Percentiles rank a stretch among this genome's conserved stretches.
These are phyloP conservation scores for Heliangelus exortis DNA, from an alignment of 2,797 vertebrate genomes.

Conservation along the genomic window DNA sequence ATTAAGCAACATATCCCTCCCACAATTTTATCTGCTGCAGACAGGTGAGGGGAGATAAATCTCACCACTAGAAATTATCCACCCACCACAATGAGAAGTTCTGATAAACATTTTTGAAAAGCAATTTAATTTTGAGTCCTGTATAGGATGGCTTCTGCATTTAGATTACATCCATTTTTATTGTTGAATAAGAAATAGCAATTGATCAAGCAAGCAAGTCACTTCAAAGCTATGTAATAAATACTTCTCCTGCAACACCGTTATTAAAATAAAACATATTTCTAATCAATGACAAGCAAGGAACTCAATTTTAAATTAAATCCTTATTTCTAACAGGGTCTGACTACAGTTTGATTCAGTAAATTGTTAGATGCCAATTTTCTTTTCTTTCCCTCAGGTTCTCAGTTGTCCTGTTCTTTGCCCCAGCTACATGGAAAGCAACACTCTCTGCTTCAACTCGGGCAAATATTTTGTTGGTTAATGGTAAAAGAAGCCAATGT, in stretches of 20 bases:
- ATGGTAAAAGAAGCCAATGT: not conserved
- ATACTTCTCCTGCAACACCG: slow-evolving; percentile 31
- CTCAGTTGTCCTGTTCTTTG: not conserved
- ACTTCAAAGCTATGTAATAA: slow-evolving; percentile 32
- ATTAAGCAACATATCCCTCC: slow-evolving; percentile 65
- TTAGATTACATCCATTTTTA: slow-evolving; percentile 1
- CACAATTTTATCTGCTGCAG: slow-evolving; percentile 61
- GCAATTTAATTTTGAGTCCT: slow-evolving; percentile 7
- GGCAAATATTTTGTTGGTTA: not conserved
- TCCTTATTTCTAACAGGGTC: slow-evolving; percentile 28
- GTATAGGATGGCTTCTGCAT: slow-evolving; percentile 21
- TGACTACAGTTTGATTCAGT: not conserved
- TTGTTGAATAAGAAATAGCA: slow-evolving; percentile 35
- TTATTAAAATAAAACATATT: slow-evolving; percentile 40
- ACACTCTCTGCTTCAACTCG: not conserved
- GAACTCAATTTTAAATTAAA: slow-evolving; percentile 56
- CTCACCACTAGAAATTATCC: slow-evolving; percentile 53
- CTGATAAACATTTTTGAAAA: slow-evolving; percentile 33
- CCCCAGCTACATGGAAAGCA: not conserved
- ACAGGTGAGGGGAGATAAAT: slow-evolving; percentile 47
- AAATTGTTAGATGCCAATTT: not conserved
- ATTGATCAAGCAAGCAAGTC: slow-evolving; percentile 9
- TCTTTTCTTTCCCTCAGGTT: not conserved
- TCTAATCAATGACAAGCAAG: slow-evolving; percentile 38
- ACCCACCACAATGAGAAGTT: slow-evolving; percentile 13